Evolutionary conservation across 1,140 invertebrate species (phyloP).

Genomic region (Drosophila melanica): DNA sequence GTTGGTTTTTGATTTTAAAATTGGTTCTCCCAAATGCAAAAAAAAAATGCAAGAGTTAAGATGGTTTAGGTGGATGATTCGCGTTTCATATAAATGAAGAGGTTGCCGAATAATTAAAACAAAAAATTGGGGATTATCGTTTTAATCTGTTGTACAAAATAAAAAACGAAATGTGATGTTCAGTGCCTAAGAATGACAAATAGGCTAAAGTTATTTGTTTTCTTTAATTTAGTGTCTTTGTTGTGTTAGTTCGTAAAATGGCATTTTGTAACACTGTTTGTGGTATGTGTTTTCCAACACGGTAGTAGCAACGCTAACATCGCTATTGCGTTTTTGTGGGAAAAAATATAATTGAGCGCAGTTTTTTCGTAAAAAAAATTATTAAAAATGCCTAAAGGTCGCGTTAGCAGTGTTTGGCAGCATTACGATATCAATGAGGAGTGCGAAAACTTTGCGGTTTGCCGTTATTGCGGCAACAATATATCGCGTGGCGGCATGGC

Average conservation of each 20-base stretch:
- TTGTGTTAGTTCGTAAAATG: conserved; percentile 2
- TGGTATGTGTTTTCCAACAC: conserved; percentile 44
- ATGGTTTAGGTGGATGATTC: background rate
- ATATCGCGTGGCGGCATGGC: conserved; percentile 77
- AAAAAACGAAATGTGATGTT: background rate
- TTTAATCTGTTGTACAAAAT: background rate
- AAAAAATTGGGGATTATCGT: background rate
- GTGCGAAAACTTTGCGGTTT: conserved; percentile 72
- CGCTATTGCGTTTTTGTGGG: conserved; percentile 53
- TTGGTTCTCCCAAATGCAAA: background rate
- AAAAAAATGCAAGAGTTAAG: background rate
- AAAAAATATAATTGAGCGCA: conserved; percentile 44
- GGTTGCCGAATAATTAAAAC: background rate
- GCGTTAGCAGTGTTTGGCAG: conserved; percentile 71
- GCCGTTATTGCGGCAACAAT: conserved; percentile 72
- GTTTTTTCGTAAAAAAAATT: conserved; percentile 25
- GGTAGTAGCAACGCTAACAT: conserved; percentile 62
- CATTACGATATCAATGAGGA: conserved; percentile 74
- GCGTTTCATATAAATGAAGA: background rate
- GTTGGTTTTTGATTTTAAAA: background rate
- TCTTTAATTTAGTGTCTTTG: conserved; percentile 3
- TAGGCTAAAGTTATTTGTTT: background rate
- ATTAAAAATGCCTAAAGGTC: conserved; percentile 66
- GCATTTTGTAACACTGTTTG: conserved; percentile 39
- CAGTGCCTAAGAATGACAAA: background rate